These are phyloP conservation scores for Hirtodrosophila cameraria DNA, from an alignment of 2,888 invertebrate genomes.

Conservation along the genomic window DNA sequence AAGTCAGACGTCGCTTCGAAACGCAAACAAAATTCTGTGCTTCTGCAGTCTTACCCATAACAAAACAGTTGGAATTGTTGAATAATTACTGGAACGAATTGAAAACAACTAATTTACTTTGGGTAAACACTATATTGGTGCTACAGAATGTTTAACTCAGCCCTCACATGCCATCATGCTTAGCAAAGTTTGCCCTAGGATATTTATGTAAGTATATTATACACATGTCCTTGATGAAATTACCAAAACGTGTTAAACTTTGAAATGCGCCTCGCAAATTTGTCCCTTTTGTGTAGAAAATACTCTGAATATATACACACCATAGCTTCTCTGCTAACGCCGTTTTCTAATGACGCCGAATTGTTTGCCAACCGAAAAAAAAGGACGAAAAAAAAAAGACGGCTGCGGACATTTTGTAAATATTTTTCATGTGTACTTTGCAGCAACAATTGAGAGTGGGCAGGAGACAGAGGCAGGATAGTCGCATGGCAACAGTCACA, in stretches of 20 bases:
- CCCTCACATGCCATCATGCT: constrained; percentile 4
- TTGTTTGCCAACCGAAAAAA: constrained; percentile 60
- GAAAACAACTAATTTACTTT: background rate
- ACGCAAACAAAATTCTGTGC: no score
- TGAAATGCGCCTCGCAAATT: constrained; percentile 55
- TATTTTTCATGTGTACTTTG: constrained; percentile 66
- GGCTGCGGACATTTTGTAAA: constrained; percentile 60
- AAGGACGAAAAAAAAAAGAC: constrained; percentile 11
- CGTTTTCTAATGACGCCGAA: constrained; percentile 57
- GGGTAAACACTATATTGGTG: constrained; percentile 1
- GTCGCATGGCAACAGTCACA: constrained; percentile 48
- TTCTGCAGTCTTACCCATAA: no score
- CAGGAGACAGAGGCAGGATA: constrained; percentile 13
- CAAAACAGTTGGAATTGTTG: constrained; percentile 7
- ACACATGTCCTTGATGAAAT: constrained; percentile 66
- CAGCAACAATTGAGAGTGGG: constrained; percentile 44
- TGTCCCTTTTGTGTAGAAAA: constrained; percentile 22
- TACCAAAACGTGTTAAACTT: constrained; percentile 70
- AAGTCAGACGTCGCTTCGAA: no score
- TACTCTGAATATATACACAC: no score
- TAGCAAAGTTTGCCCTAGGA: constrained; percentile 2
- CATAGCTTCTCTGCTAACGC: background rate
- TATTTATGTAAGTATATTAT: constrained; percentile 30
- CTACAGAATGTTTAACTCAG: constrained; percentile 1
- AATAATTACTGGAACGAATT: background rate